Conservation (phyloP, 2,888 invertebrate genomes). For the Synanthedon andrenaeformis region DNA sequence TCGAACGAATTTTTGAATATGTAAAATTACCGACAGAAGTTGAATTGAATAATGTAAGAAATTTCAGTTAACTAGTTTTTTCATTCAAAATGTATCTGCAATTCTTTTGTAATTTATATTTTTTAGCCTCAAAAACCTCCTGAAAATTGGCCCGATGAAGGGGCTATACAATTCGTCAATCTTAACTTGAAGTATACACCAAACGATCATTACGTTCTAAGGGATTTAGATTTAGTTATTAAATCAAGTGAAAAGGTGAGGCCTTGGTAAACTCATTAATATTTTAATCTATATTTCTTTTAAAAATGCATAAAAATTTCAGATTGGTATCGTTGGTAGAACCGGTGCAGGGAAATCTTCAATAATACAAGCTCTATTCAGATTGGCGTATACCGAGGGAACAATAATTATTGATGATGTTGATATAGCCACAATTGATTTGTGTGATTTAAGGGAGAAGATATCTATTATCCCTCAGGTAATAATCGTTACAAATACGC, state of each 20-base stretch:
- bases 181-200: conserved; percentile 65
- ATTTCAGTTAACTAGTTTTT: background rate
- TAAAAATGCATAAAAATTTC: conserved; percentile 7
- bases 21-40: conserved; percentile 67
- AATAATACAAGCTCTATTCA: conserved; percentile 76
- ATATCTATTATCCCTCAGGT: conserved; percentile 75
- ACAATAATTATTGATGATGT: conserved; percentile 77
- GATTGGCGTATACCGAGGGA: conserved; percentile 75
- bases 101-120: background rate
- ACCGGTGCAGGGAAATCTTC: conserved; percentile 80
- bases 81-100: background rate
- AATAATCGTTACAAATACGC: conserved; percentile 1
- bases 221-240: conserved; percentile 57
- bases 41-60: conserved; percentile 42
- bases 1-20: conserved; percentile 83
- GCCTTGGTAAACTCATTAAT: background rate
- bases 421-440: conserved; percentile 67
- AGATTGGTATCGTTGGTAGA: conserved; percentile 76
- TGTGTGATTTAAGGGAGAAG: conserved; percentile 71
- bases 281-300: background rate
- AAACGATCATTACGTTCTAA: conserved; percentile 65
- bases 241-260: conserved; percentile 62
- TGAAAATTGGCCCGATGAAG: conserved; percentile 63
- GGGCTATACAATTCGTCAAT: conserved; percentile 60
- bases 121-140: conserved; percentile 44